Percentiles rank a stretch among this genome's conserved stretches.
Evolutionary conservation across 2,888 invertebrate species (phyloP).

Genomic region (Volucella inflata): DNA sequence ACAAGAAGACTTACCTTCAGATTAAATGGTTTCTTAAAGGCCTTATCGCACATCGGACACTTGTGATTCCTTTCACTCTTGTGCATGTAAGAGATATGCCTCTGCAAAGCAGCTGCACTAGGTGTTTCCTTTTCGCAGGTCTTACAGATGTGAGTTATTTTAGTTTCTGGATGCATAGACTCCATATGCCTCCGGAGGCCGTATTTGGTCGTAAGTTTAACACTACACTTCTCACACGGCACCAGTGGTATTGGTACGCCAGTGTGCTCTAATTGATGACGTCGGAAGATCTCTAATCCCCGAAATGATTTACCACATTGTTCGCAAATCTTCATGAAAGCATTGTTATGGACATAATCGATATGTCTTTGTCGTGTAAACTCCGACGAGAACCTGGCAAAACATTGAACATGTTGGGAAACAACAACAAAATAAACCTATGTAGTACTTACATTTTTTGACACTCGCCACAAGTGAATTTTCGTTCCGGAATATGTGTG

Average conservation of each 20-base stretch:
- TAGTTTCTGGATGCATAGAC: conserved; percentile 79
- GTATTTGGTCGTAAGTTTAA: conserved; percentile 78
- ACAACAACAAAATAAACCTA: not conserved
- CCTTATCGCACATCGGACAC: conserved; percentile 81
- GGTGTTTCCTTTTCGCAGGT: conserved; percentile 80
- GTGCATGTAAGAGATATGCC: conserved; percentile 80
- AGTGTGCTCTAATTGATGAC: conserved; percentile 80
- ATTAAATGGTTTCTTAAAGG: conserved; percentile 80
- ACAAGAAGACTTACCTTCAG: conserved; percentile 76
- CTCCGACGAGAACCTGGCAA: conserved; percentile 78
- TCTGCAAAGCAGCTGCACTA: conserved; percentile 78
- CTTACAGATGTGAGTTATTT: conserved; percentile 78
- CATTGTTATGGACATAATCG: conserved; percentile 79
- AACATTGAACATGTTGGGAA: not conserved
- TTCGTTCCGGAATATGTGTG: conserved; percentile 80
- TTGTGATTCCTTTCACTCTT: conserved; percentile 79
- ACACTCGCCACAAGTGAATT: conserved; percentile 78
- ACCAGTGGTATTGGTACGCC: conserved; percentile 77
- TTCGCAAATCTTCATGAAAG: conserved; percentile 81
- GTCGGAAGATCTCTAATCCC: conserved; percentile 78
- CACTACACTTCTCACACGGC: conserved; percentile 80
- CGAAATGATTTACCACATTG: conserved; percentile 81
- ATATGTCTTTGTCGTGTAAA: conserved; percentile 79
- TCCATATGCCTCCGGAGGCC: conserved; percentile 81
- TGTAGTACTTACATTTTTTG: conserved; percentile 78